Evolutionary conservation across 2,113 vertebrate species (phyloP), one percentile per base, ranked within the genome.

Genomic region (Misgurnus anguillicaudatus): DNA sequence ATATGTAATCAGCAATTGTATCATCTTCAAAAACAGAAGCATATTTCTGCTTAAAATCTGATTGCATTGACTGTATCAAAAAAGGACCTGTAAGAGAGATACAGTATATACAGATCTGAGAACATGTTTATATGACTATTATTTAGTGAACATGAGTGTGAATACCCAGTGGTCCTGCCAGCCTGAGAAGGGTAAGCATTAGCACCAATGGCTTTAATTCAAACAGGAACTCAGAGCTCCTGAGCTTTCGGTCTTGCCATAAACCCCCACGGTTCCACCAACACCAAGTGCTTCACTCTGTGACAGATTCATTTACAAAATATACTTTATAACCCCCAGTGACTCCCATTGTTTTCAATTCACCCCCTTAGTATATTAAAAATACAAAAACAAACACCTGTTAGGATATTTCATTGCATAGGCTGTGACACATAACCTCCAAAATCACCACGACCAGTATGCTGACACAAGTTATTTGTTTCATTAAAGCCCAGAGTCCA

Each of bases 41-140:
- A 74, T 96, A 99, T 80, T 98, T 99, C 86, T 96, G 91, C 77
- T 98, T 98, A 85, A 99, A 98, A 80, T 98, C 96, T 0, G 96
- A 96, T 78, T 97, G 91, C 83, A 96, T 91, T 42, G 91, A 92
- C 70, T 98, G 96, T 68, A 99, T 92, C 76, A 98, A 90, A 89
- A 93, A 94, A 47, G 96, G 92, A 77, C 97, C 97, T 99, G 82
- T 85, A 39, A 55, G 16, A 80, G 19, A 31, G 24, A 31, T 31
- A 31, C 24, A 31, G 24, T 31, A 31, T 31, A 31, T 31, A 1
- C 24, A 31, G 24, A 31, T 1, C 24, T 31, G 24, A 31, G 24
- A 31, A 31, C 24, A 31, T 31, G 24, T 1, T 31, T 31, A 31
- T 31, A 31, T 31, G 24, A 31, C 1, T 31, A 31, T 31, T 31